Conservation (phyloP, 2,888 invertebrate species). For the Mallateleia sp. region DNA sequence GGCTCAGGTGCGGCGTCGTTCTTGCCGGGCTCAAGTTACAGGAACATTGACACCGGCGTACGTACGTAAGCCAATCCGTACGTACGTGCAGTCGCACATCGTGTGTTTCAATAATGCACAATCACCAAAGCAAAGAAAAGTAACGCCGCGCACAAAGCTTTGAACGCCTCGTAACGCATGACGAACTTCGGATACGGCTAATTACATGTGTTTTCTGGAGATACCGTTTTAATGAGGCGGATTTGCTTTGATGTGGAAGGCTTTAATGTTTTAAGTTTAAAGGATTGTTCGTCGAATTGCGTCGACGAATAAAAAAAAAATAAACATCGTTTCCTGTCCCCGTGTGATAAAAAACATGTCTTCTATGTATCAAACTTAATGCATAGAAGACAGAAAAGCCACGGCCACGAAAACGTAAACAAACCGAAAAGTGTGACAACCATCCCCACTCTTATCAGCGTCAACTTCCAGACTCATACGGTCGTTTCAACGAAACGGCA, state of each 20-base stretch:
- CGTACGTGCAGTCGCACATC: constrained; percentile 35
- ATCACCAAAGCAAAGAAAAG: constrained; percentile 68
- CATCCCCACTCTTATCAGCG: too few relatives aligned
- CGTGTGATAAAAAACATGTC: too few relatives aligned
- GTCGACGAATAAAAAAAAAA: constrained; percentile 12
- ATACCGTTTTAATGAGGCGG: constrained; percentile 62
- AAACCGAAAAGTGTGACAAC: not conserved
- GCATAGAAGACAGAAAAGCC: too few relatives aligned
- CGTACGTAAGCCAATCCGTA: constrained; percentile 60
- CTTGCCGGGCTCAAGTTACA: constrained; percentile 49
- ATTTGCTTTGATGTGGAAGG: constrained; percentile 57
- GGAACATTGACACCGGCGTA: constrained; percentile 45
- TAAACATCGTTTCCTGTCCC: too few relatives aligned
- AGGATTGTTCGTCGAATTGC: constrained; percentile 53
- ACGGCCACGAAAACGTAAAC: too few relatives aligned
- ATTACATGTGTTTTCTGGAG: constrained; percentile 61
- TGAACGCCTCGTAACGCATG: constrained; percentile 63
- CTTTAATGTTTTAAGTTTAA: constrained; percentile 52
- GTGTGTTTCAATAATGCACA: constrained; percentile 69
- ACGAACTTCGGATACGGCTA: constrained; percentile 59
- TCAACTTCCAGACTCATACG: too few relatives aligned
- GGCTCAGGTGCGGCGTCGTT: constrained; percentile 52
- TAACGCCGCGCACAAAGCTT: constrained; percentile 53
- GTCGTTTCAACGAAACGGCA: too few relatives aligned
- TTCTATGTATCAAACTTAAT: too few relatives aligned